Conservation (phyloP, 2,888 invertebrate genomes). For the Eupithecia centaureata region DNA sequence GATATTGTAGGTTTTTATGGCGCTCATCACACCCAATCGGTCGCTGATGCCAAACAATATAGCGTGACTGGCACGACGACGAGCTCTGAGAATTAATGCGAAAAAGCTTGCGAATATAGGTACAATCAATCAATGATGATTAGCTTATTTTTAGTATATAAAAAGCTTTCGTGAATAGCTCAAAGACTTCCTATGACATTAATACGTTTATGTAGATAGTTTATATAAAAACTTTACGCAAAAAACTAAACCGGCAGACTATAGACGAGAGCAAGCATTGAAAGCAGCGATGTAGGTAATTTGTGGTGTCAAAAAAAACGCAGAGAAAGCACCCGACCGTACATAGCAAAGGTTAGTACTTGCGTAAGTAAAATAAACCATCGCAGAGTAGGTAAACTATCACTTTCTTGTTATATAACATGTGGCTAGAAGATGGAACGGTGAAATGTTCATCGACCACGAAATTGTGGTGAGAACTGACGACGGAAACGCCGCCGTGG, state of each 20-base stretch:
- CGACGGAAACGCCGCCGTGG: slow-evolving; percentile 24
- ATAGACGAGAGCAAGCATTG: background rate
- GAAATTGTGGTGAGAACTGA: slow-evolving; percentile 25
- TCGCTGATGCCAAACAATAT: slow-evolving; percentile 51
- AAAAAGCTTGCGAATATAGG: slow-evolving; percentile 51
- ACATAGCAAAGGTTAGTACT: slow-evolving; percentile 53
- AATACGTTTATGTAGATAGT: background rate
- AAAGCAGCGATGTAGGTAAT: slow-evolving; percentile 8
- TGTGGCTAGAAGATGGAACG: slow-evolving; percentile 44
- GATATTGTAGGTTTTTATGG: slow-evolving; percentile 62
- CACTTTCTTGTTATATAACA: slow-evolving; percentile 68
- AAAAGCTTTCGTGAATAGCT: background rate
- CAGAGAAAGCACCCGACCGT: slow-evolving; percentile 58
- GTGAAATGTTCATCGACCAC: slow-evolving; percentile 39
- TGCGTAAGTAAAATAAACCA: slow-evolving; percentile 62
- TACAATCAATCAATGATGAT: background rate
- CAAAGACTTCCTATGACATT: background rate
- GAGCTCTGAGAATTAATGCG: slow-evolving; percentile 40
- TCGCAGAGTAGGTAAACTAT: slow-evolving; percentile 51
- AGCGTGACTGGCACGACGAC: slow-evolving; percentile 66
- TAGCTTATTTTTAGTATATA: background rate
- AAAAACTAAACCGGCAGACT: slow-evolving; percentile 9
- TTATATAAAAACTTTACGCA: background rate
- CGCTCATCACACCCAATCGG: slow-evolving; percentile 54
- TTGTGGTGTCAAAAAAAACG: slow-evolving; percentile 18